A percentile compares a stretch with the other conserved stretches of the same genome.
Conservation (phyloP, 2,888 invertebrate genomes). For the Caenorhabditis angaria region DNA sequence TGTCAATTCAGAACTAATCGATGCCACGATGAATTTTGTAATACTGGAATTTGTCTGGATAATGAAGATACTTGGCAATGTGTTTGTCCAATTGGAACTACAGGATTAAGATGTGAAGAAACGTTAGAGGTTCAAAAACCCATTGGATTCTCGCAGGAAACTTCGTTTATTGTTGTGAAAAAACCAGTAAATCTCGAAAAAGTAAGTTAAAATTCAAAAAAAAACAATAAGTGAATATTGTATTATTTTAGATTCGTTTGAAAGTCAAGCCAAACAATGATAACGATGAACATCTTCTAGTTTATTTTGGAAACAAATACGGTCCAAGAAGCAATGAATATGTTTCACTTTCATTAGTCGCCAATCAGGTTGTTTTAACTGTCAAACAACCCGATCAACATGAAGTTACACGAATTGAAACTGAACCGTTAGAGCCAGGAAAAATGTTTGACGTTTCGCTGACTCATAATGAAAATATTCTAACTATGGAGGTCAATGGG, state of each 20-base stretch:
- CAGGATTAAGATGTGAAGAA: slow-evolving; percentile 40
- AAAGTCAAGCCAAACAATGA: slow-evolving; percentile 38
- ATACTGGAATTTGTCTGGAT: slow-evolving; percentile 57
- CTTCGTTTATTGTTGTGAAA: slow-evolving; percentile 31
- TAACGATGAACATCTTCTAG: slow-evolving; percentile 55
- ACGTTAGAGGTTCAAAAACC: slow-evolving; percentile 17
- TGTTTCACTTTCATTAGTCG: slow-evolving; percentile 47
- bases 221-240: background rate
- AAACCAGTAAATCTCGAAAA: slow-evolving; percentile 35
- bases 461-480: slow-evolving; percentile 17
- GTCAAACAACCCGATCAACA: slow-evolving; percentile 28
- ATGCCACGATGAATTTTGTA: slow-evolving; percentile 53
- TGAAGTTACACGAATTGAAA: slow-evolving; percentile 18
- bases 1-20: slow-evolving; percentile 56
- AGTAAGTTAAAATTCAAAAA: slow-evolving; percentile 8
- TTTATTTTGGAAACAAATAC: slow-evolving; percentile 56
- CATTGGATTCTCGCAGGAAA: slow-evolving; percentile 37
- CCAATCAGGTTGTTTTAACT: slow-evolving; percentile 46
- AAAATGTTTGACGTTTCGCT: slow-evolving; percentile 34
- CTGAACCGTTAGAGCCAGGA: slow-evolving; percentile 22
- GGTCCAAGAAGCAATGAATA: slow-evolving; percentile 38
- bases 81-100: slow-evolving; percentile 56
- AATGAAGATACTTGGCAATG: slow-evolving; percentile 57
- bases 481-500: slow-evolving; percentile 35
- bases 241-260: slow-evolving; percentile 45